Base-by-base conservation (phyloP, 2,888 invertebrate genomes). In the Meganola albula region DNA sequence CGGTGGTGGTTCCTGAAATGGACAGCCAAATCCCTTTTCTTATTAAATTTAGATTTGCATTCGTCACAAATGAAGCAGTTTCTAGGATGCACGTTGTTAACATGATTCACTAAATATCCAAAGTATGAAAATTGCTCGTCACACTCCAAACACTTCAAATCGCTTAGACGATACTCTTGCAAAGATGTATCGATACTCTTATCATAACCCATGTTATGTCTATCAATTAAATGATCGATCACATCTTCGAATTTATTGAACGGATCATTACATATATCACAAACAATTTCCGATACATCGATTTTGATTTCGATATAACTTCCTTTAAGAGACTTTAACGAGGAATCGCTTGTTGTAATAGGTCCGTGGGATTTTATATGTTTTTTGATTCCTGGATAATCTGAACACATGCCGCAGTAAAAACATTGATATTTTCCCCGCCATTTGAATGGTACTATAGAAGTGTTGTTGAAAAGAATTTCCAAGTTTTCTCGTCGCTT, bases 381-480 rank as follows among this genome's bases (percentile, higher is more conserved):
- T 20, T 73, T 72, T 58, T 59, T 72, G 16, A 83, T 69, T n/a
- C 73, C 69, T 2, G 40, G 25, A 34, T 80, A 76, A 21, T 76
- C 67, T 0, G 59, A 41, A 33, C 50, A 63, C 45, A 68, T 58
- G 4, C 71, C 71, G 50, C 83, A 84, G 59, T 77, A 80, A 54
- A 77, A 83, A 47, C 83, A 84, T 4, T 71, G 50, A 37, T 69
- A 78, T 37, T 59, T 66, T 11, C 72, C 73, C n/a, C 73, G 64
- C 83, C 82, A 82, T 65, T 79, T 79, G 58, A 83, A 83, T 13
- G 83, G 83, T 34, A 82, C 54, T 28, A 84, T 59, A 1, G 77
- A 60, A 1, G 82, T 80, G 53, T 73, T 65, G 71, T 80, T 78
- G 72, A 83, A 80, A 35, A 84, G 56, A 32, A 66, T 66, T 74